These are phyloP conservation scores for Dascyllus trimaculatus DNA, from an alignment of 2,113 vertebrate genomes.

Conservation along the genomic window DNA sequence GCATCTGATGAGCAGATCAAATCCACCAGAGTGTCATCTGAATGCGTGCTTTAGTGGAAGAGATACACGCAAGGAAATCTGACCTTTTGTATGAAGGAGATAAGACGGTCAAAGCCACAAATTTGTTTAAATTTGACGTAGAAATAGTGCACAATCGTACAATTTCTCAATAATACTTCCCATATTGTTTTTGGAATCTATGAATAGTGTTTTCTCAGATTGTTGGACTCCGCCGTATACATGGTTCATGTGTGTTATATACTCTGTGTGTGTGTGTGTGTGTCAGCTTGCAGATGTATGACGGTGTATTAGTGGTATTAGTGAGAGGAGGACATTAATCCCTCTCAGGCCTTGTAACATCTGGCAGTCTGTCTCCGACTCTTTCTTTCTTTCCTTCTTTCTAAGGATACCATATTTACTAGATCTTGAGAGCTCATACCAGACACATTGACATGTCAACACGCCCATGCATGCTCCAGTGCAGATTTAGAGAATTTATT, in stretches of 20 bases:
- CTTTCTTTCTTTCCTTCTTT: constrained; percentile 22
- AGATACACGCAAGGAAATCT: neutral
- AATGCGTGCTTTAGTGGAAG: neutral
- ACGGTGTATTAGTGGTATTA: constrained; percentile 47
- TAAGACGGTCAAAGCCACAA: neutral
- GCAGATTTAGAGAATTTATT: neutral
- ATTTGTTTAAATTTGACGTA: neutral
- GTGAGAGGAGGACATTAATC: constrained; percentile 58
- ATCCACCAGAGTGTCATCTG: neutral
- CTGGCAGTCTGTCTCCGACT: constrained; percentile 46
- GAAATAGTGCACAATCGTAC: too few relatives aligned
- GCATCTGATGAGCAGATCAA: neutral
- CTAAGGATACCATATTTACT: constrained; percentile 25
- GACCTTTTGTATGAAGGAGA: neutral
- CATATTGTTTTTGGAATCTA: too few relatives aligned
- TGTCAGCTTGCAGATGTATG: constrained; percentile 38
- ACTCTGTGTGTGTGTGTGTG: constrained; percentile 21
- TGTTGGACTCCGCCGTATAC: constrained; percentile 1
- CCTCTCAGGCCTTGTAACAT: constrained; percentile 54
- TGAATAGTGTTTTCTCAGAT: neutral
- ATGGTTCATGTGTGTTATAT: constrained; percentile 2
- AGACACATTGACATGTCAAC: neutral
- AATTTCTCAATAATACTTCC: too few relatives aligned
- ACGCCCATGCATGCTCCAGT: neutral
- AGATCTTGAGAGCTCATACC: neutral